A percentile compares a stretch with the other conserved stretches of the same genome.
phyloP scores from a whole-genome alignment of 2,797 vertebrate species.

The Karalla daura region DNA sequence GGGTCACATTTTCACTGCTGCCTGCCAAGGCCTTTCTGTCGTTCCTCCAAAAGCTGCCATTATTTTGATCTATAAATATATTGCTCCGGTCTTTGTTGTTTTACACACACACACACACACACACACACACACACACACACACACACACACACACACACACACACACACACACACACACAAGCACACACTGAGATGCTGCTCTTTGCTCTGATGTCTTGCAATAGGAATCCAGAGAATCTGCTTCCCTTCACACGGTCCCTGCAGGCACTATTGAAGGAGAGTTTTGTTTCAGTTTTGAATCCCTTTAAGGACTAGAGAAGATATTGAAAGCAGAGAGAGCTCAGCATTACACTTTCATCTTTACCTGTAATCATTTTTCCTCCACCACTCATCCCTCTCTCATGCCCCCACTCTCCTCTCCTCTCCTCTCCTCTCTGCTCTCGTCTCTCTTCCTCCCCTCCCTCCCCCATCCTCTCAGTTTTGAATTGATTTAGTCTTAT shows the following conservation, averaged over 20 bases:
- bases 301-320: conserved; percentile 47
- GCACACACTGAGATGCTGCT: conserved; percentile 12
- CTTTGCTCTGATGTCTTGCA: conserved; percentile 44
- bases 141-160: conserved; percentile 22
- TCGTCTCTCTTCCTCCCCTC: conserved; percentile 27
- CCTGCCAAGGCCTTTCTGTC: conserved; percentile 64
- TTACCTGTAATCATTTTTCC: conserved; percentile 65
- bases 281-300: conserved; percentile 64
- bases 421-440: conserved; percentile 17
- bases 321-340: conserved; percentile 47
- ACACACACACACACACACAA: conserved; percentile 13
- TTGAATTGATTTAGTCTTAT: conserved; percentile 78
- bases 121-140: conserved; percentile 30
- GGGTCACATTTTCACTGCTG: conserved; percentile 57
- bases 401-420: no score
- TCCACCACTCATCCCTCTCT: conserved; percentile 49
- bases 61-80: conserved; percentile 76
- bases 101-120: conserved; percentile 3
- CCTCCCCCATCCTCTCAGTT: conserved; percentile 44
- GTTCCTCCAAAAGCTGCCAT: conserved; percentile 47
- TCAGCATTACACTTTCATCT: conserved; percentile 63
- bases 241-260: conserved; percentile 31
- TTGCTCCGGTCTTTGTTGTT: conserved; percentile 55
- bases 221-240: conserved; percentile 35
- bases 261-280: conserved; percentile 50